Base-by-base conservation (phyloP, 2,113 vertebrate species). In the Vimba vimba region DNA sequence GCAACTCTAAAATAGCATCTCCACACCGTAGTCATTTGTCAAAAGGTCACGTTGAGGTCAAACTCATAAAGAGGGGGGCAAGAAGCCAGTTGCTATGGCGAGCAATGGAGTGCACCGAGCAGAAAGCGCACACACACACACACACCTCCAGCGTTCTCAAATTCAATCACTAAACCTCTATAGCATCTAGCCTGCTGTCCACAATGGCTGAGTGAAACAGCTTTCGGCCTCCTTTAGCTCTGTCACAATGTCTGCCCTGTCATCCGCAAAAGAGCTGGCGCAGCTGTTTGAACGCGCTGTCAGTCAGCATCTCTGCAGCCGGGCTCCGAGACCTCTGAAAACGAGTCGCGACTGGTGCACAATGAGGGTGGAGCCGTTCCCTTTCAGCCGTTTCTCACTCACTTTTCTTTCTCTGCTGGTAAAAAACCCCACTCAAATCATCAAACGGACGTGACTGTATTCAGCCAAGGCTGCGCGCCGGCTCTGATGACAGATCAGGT, bases 401-500 rank as follows among this genome's bases (percentile, higher is more conserved):
- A 36, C 25, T 43, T 60, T 17, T 45, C 45, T 82, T 59, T 78
- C 83, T 84, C 11, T 13, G 60, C 76, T 83, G 36, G 3, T 64
- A 69, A 78, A 82, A 59, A 68, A 69, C 47, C 79, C 76, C 23
- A 33, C 75, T 79, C 9, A 4, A 59, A 47, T 10, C 77, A 84
- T 78, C 47, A 89, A 90, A 88, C n/a, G 74, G 12, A 84, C 68
- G 52, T 78, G 75, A 82, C 85, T 83, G 85, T 82, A 81, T 87
- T 73, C 60, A n/a, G 71, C 74, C 73, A 10, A 74, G 74, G 71
- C 57, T 84, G 4, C 45, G 64, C 84, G 76, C 82, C 69, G 36
- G 57, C 75, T 89, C 55, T 25, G 86, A 89, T 89, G 83, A 85
- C 66, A 59, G 84, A 89, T 89, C 86, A 87, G 91, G 86, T 89